Percentiles rank a stretch among this genome's conserved stretches.
These are phyloP conservation scores for Poecilobothrus nobilitatus DNA, from an alignment of 2,888 invertebrate species.

Conservation along the genomic window DNA sequence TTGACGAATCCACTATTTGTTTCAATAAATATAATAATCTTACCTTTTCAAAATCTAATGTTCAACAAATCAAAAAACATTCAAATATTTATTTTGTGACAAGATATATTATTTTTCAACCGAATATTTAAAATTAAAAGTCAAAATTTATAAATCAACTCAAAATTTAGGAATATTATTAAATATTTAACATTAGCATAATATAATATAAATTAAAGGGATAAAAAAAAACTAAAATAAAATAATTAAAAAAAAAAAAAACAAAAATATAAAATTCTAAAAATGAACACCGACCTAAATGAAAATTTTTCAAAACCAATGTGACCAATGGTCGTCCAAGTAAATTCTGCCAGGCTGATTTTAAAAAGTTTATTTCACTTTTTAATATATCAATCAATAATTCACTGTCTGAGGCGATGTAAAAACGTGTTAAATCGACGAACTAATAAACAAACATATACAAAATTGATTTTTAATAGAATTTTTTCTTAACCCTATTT, in stretches of 20 bases:
- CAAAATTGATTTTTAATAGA: slow-evolving; percentile 21
- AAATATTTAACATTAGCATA: not conserved
- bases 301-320: slow-evolving; percentile 77
- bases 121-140: too few species aligned
- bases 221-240: slow-evolving; percentile 13
- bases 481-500: slow-evolving; percentile 9
- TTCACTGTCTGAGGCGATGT: slow-evolving; percentile 96
- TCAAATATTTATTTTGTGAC: too few species aligned
- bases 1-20: too few species aligned
- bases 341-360: slow-evolving; percentile 96
- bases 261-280: slow-evolving; percentile 18
- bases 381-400: slow-evolving; percentile 96
- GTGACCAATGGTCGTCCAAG: slow-evolving; percentile 93
- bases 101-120: too few species aligned
- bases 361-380: slow-evolving; percentile 95
- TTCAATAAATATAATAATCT: too few species aligned
- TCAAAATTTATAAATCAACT: not conserved
- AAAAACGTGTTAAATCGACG: slow-evolving; percentile 95
- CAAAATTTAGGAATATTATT: not conserved
- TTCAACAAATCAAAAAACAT: too few species aligned
- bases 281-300: slow-evolving; percentile 61
- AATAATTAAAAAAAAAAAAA: slow-evolving; percentile 18
- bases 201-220: slow-evolving; percentile 14
- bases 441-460: slow-evolving; percentile 55
- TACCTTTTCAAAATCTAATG: too few species aligned